phyloP scores from a whole-genome alignment of 2,797 vertebrate genomes.

The Labroides dimidiatus region DNA sequence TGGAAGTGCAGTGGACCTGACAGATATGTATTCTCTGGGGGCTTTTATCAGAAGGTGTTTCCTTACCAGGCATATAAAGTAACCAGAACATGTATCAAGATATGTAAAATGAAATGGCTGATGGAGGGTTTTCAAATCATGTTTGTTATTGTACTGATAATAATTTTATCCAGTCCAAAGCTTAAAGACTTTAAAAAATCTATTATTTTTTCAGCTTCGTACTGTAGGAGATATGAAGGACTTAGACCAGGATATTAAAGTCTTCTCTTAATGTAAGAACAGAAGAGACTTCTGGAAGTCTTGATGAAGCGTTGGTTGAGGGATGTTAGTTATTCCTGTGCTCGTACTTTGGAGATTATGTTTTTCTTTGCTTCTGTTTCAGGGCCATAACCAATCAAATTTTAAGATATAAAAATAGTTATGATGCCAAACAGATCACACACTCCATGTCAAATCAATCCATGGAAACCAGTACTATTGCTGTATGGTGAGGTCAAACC shows the following conservation, averaged over 20 bases:
- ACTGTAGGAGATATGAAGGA: background rate
- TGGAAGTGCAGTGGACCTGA: constrained; percentile 27
- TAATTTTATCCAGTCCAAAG: background rate
- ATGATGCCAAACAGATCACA: too few relatives aligned
- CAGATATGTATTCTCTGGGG: constrained; percentile 5
- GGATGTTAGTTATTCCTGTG: too few relatives aligned
- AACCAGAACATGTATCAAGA: background rate
- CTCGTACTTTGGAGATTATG: too few relatives aligned
- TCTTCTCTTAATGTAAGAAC: background rate
- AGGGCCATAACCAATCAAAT: background rate
- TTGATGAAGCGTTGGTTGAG: too few relatives aligned
- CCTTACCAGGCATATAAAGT: constrained; percentile 11
- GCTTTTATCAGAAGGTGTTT: constrained; percentile 10
- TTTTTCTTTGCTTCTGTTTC: background rate
- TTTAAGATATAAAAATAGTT: background rate
- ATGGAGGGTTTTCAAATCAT: background rate
- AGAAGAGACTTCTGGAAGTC: too few relatives aligned
- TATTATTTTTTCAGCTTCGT: background rate
- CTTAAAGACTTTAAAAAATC: background rate
- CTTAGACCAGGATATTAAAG: background rate
- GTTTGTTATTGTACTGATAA: background rate
- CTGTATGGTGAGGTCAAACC: too few relatives aligned
- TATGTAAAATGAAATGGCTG: background rate
- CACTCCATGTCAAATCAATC: too few relatives aligned
- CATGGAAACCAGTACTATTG: too few relatives aligned